Base-by-base conservation (phyloP, 2,797 vertebrate genomes). In the Anabacerthia variegaticeps region DNA sequence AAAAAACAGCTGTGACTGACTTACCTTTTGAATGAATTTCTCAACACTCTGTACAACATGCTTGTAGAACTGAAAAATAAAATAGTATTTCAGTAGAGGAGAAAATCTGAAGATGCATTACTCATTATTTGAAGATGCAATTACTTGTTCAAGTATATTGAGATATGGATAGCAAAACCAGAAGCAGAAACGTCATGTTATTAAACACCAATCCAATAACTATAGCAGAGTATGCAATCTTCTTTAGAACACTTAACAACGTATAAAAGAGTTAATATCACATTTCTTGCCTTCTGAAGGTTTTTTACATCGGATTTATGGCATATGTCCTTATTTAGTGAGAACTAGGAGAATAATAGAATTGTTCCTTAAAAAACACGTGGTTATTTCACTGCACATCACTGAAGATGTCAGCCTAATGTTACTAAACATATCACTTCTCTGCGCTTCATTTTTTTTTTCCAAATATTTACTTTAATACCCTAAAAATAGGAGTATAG, bases 41-140 rank as follows among this genome's bases (percentile, higher is more conserved):
- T 99, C 99, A 97, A 99, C 99, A 83, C 99, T 99, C 97, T 99
- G 99, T 93, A 99, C 99, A 93, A 99, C 99, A 62, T 99, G 99
- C 91, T 99, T 99, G 98, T 99, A 99, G 96, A 99, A 99, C 99
- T 99, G 97, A 93, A 99, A 98, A 87, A 96, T 14, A 93, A 74
- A 96, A 92, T 7, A 86, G 2, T 13, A 73, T 76, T 91, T 95
- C 68, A 95, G 27, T 0, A 65, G 26, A 44, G 27, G 7, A 74
- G 34, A 85, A 93, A 71, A 85, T n/a, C 68, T 36, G 59, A 74
- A 69, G 74, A 79, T 52, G n/a, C 17, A n/a, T 27, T 65, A 65
- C 32, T 34, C 34, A 43, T 19, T 44, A 44, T 44, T 7, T 36
- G 58, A 71, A 69, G 74, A 80, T 51, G 32, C 15, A n/a, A 28